Evolutionary conservation across 2,113 vertebrate species (phyloP).

Genomic region (Osmerus mordax): DNA sequence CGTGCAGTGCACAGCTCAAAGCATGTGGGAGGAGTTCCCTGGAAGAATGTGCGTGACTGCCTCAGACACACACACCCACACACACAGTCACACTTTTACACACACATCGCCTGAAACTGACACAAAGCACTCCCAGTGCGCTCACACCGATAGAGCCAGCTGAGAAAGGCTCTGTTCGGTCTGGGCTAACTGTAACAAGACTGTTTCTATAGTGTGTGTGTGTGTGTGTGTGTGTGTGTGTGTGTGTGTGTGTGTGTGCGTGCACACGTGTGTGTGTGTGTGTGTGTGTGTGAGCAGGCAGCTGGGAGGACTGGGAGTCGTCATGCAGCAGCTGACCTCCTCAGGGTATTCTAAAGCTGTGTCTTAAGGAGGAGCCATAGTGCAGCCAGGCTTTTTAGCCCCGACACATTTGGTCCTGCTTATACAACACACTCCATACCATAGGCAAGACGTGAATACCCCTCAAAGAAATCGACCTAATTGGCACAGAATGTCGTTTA

Average conservation of each 20-base stretch:
- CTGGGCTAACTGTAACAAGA: constrained; percentile 32
- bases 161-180: constrained; percentile 41
- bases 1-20: constrained; percentile 60
- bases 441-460: no score
- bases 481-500: no score
- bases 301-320: constrained; percentile 31
- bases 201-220: constrained; percentile 15
- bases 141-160: constrained; percentile 39
- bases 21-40: constrained; percentile 69
- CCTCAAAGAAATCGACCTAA: no score
- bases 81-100: not conserved
- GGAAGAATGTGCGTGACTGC: constrained; percentile 61
- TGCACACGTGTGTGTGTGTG: no score
- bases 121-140: not conserved
- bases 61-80: constrained; percentile 12
- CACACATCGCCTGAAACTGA: constrained; percentile 8
- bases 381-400: constrained; percentile 28
- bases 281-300: not conserved
- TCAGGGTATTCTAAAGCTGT: constrained; percentile 53
- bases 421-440: constrained; percentile 3
- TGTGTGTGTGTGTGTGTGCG: no score
- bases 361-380: constrained; percentile 37
- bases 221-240: no score
- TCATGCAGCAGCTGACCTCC: constrained; percentile 51
- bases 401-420: constrained; percentile 8